Percentiles rank a stretch among this genome's conserved stretches.
Conservation (phyloP, 2,797 vertebrate species). For the Leptoclinus maculatus region DNA sequence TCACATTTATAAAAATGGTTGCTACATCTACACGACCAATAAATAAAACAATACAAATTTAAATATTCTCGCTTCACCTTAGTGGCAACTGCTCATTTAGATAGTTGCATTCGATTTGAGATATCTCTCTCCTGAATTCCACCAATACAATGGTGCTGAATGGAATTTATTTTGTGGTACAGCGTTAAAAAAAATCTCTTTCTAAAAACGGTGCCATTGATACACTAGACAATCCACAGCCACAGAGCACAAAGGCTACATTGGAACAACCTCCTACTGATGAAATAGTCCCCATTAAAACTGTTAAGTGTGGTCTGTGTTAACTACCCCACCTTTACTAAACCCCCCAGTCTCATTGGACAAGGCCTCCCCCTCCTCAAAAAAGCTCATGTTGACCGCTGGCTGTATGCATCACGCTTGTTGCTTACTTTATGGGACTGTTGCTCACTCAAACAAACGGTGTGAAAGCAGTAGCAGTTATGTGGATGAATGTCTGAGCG, state of each 20-base stretch:
- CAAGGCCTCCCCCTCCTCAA: not conserved
- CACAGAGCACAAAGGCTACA: not conserved
- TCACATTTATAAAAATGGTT: not conserved
- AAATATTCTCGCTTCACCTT: not conserved
- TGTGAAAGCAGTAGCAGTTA: constrained; percentile 11
- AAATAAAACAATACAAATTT: not conserved
- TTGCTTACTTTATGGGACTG: not conserved
- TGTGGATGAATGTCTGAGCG: constrained; percentile 49
- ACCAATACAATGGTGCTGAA: not conserved
- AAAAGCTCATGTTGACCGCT: not conserved
- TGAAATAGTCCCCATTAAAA: not conserved
- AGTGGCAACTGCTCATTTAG: not conserved
- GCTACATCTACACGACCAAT: not conserved
- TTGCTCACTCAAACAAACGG: not conserved
- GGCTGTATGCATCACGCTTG: not conserved
- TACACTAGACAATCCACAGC: not conserved
- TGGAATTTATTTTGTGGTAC: not conserved
- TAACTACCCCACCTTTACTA: not conserved
- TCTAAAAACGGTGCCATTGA: not conserved
- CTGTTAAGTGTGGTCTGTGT: not conserved
- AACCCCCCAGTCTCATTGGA: not conserved
- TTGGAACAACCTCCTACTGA: not conserved
- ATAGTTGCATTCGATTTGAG: not conserved
- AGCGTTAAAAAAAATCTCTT: not conserved
- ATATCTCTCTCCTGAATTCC: not conserved